phyloP scores from a whole-genome alignment of 2,888 invertebrate genomes.

The Ctena decussata region DNA sequence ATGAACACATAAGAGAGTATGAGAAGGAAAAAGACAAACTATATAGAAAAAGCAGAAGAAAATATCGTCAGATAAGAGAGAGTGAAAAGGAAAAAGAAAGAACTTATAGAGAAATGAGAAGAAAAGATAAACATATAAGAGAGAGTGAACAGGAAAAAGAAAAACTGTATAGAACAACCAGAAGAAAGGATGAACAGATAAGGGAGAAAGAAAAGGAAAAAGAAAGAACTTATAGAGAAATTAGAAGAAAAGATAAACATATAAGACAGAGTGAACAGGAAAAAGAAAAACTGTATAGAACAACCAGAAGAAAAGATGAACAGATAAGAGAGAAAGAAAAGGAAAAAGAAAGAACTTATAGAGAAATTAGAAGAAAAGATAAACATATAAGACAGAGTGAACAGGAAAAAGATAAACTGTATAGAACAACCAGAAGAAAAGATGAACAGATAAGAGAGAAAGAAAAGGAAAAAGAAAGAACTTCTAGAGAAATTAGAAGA shows the following conservation, averaged over 20 bases:
- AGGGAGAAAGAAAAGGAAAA: too few relatives aligned
- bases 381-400: not conserved
- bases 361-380: not conserved
- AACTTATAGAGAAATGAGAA: too few relatives aligned
- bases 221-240: too few relatives aligned
- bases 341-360: not conserved
- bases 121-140: too few relatives aligned
- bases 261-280: too few relatives aligned
- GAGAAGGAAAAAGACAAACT: not conserved
- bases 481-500: not conserved
- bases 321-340: not conserved
- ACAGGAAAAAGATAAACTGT: slow-evolving; percentile 2
- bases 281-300: slow-evolving; percentile 17
- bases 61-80: not conserved
- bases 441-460: not conserved
- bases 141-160: too few relatives aligned
- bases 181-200: too few relatives aligned
- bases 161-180: too few relatives aligned
- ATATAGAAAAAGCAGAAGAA: not conserved
- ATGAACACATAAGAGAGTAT: not conserved
- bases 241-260: too few relatives aligned
- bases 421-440: too few relatives aligned
- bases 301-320: slow-evolving; percentile 1
- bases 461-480: not conserved
- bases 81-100: not conserved